Conservation (phyloP, 2,113 vertebrate species). For the Chaetops frenatus region DNA sequence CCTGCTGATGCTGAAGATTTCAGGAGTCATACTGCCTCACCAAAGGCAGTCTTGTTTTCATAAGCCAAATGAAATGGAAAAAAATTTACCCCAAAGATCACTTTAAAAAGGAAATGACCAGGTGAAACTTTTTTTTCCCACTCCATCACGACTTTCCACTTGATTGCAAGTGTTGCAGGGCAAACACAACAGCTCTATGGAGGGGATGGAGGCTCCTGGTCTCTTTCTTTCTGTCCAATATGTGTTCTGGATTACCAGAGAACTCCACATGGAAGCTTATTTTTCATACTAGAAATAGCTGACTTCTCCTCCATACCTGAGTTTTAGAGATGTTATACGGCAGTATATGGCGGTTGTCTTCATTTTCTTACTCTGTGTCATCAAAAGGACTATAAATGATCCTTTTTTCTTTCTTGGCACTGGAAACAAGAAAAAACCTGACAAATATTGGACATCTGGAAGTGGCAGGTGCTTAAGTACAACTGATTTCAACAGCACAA, state of each 20-base stretch:
- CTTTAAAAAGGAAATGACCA: not conserved
- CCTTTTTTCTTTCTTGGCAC: not conserved
- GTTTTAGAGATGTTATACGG: not conserved
- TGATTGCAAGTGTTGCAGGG: not conserved
- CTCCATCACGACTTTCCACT: not conserved
- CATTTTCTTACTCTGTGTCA: not conserved
- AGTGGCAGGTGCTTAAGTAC: not conserved
- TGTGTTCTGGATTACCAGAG: not conserved
- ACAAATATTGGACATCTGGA: not conserved
- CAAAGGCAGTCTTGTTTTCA: not conserved
- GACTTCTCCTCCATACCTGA: not conserved
- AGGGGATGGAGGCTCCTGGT: not conserved
- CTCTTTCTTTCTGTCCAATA: not conserved
- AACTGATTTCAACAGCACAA: not conserved
- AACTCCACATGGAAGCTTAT: not conserved
- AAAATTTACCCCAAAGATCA: not conserved
- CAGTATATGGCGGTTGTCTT: not conserved
- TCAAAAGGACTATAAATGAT: not conserved
- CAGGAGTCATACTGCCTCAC: not conserved
- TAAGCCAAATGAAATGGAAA: not conserved
- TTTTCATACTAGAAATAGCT: not conserved
- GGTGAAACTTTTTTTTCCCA: not conserved
- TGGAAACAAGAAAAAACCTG: not conserved
- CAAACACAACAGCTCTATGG: not conserved
- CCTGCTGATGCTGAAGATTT: not conserved